These are phyloP conservation scores for Anhinga rufa DNA, from an alignment of 2,113 vertebrate species.

Conservation along the genomic window DNA sequence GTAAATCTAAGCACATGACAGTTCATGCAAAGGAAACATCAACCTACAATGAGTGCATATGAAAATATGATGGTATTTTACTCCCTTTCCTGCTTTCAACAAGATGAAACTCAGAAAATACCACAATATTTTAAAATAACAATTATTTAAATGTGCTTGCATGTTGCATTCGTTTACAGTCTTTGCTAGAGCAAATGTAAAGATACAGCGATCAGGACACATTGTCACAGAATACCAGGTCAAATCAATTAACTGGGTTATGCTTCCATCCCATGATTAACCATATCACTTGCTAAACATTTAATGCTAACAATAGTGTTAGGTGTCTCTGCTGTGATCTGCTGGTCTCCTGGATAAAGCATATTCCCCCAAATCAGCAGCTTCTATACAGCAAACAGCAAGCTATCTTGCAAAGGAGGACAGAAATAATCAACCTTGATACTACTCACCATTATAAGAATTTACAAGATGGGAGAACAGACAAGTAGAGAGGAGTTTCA, in stretches of 20 bases:
- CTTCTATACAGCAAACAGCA: neutral
- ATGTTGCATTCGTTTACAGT: neutral
- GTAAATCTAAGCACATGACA: neutral
- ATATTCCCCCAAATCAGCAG: neutral
- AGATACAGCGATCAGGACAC: neutral
- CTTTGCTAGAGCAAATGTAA: neutral
- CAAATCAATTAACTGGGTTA: constrained; percentile 1
- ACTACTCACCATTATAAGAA: neutral
- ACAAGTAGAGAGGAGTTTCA: neutral
- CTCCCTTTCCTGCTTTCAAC: neutral
- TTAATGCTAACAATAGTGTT: neutral
- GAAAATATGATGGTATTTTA: neutral
- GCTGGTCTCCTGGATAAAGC: neutral
- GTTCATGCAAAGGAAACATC: neutral
- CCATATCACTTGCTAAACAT: neutral
- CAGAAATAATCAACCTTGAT: neutral
- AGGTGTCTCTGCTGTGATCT: neutral
- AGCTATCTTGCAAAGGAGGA: neutral
- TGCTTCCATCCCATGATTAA: neutral
- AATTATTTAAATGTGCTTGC: neutral
- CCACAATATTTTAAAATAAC: neutral
- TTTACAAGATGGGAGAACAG: neutral
- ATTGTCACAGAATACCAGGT: neutral
- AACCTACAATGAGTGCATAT: neutral
- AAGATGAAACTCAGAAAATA: neutral